Percentiles rank a stretch among this genome's conserved stretches.
phyloP scores from a whole-genome alignment of 2,113 vertebrate species.

The Elgaria multicarinata region DNA sequence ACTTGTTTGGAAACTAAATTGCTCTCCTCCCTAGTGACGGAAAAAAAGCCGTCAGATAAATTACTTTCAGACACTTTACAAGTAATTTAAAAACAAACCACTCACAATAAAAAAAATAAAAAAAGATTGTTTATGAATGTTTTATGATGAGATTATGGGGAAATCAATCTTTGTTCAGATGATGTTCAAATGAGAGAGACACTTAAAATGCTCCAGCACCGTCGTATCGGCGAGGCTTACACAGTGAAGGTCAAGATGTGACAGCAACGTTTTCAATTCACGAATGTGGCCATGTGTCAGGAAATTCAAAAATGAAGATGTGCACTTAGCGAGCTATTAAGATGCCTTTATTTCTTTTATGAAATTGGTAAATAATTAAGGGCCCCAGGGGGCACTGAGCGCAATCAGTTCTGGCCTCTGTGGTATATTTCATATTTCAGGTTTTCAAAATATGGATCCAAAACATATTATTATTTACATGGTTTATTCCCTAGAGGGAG shows the following conservation, averaged over 20 bases:
- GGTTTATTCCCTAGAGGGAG: neutral
- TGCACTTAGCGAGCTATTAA: conserved; percentile 44
- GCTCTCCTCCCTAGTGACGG: conserved; percentile 28
- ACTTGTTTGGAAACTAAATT: neutral
- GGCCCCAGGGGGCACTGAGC: conserved; percentile 14
- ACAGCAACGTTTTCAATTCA: conserved; percentile 17
- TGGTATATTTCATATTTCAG: conserved; percentile 21
- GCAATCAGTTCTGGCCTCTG: neutral
- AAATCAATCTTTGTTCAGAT: conserved; percentile 47
- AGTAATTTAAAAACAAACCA: conserved; percentile 46
- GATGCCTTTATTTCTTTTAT: conserved; percentile 24
- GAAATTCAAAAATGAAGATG: conserved; percentile 26
- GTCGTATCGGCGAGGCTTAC: neutral
- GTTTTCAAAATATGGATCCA: neutral
- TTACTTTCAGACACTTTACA: conserved; percentile 41
- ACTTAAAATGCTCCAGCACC: neutral
- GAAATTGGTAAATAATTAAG: conserved; percentile 19
- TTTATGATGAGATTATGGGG: conserved; percentile 45
- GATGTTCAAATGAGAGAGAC: neutral
- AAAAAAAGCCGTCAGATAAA: conserved; percentile 27
- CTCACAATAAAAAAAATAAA: conserved; percentile 46
- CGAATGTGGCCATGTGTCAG: neutral
- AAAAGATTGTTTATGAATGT: conserved; percentile 49
- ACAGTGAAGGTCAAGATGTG: conserved; percentile 26
- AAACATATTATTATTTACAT: conserved; percentile 8